Evolutionary conservation across 1,140 invertebrate species (phyloP).

Genomic region (Temnothorax curvispinosus): DNA sequence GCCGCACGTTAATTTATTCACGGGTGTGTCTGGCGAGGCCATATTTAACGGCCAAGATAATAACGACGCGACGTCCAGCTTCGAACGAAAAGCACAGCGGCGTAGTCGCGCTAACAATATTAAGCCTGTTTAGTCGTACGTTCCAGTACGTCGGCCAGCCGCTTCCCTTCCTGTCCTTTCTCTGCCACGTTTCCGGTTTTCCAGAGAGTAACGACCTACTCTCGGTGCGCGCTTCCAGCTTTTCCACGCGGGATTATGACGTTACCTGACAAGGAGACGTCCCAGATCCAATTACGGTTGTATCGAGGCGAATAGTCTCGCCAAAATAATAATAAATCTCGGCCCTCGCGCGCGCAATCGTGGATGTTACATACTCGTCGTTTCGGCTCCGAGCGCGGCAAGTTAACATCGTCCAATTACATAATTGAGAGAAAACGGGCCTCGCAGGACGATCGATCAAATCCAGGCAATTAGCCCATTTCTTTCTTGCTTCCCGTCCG

Average conservation of each 20-base stretch:
- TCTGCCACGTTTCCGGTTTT: slow-evolving; percentile 55
- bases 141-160: slow-evolving; percentile 49
- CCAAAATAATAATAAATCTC: slow-evolving; percentile 42
- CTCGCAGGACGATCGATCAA: slow-evolving; percentile 25
- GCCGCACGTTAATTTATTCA: slow-evolving; percentile 47
- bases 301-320: slow-evolving; percentile 9
- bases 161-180: slow-evolving; percentile 60
- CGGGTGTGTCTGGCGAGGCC: slow-evolving; percentile 2
- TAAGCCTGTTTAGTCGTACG: slow-evolving; percentile 58
- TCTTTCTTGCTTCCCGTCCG: slow-evolving; percentile 23
- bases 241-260: slow-evolving; percentile 57
- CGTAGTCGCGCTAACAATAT: slow-evolving; percentile 54
- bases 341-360: neutral
- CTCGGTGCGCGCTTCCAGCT: slow-evolving; percentile 32
- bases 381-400: neutral
- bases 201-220: slow-evolving; percentile 60
- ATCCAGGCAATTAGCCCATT: slow-evolving; percentile 52
- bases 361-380: neutral
- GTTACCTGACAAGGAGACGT: slow-evolving; percentile 54
- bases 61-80: slow-evolving; percentile 21
- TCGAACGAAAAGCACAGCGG: slow-evolving; percentile 40
- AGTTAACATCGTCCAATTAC: slow-evolving; percentile 42
- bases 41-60: slow-evolving; percentile 54
- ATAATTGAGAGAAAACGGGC: slow-evolving; percentile 22
- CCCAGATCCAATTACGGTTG: slow-evolving; percentile 48